These are phyloP conservation scores for Trinorchestia longiramus DNA, from an alignment of 1,140 invertebrate genomes.

Conservation along the genomic window DNA sequence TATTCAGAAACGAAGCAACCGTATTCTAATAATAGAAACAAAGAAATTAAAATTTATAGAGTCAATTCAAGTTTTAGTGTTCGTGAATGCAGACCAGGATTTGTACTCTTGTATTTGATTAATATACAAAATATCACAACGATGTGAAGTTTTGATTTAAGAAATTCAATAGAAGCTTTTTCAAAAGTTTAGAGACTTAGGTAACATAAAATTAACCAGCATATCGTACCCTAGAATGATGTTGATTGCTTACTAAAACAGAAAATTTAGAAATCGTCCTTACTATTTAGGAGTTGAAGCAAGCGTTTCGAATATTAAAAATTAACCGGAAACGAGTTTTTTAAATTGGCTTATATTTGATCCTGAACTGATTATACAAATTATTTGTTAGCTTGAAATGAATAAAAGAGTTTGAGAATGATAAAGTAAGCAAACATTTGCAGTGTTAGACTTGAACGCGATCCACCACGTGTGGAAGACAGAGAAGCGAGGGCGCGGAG, in stretches of 20 bases:
- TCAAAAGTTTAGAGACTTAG: too few relatives aligned
- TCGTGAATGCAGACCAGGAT: too few relatives aligned
- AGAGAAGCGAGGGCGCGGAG: not conserved
- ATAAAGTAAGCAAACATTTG: not conserved
- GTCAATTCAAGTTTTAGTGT: too few relatives aligned
- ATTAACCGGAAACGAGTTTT: not conserved
- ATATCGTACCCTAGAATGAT: not conserved
- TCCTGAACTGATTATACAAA: not conserved
- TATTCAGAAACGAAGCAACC: not conserved
- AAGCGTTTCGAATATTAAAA: not conserved
- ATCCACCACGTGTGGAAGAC: not conserved
- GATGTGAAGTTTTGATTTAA: too few relatives aligned
- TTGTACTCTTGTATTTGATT: too few relatives aligned
- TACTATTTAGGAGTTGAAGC: not conserved
- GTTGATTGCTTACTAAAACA: not conserved
- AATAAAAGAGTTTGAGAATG: not conserved
- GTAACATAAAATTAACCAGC: too few relatives aligned
- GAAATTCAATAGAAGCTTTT: too few relatives aligned
- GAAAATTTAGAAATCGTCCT: not conserved
- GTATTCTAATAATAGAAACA: not conserved
- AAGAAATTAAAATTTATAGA: too few relatives aligned
- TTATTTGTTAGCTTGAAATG: not conserved
- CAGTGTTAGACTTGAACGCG: slow-evolving; percentile 29
- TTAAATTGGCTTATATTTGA: not conserved
- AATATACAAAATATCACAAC: too few relatives aligned